A percentile compares a stretch with the other conserved stretches of the same genome.
Conservation (phyloP, 2,113 vertebrate genomes). For the Bos taurus region ARS-UCD2.0 NC_037334.1:98816001-98816500, state of each 20-base stretch:
- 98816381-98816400: rapidly evolving
- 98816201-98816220: neutral
- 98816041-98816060: neutral
- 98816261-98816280: neutral
- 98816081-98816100: neutral
- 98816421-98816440: no score
- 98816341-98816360: neutral
- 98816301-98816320: rapidly evolving
- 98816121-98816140: neutral
- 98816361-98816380: no score
- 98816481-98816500: no score
- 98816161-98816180: neutral
- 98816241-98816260: neutral
- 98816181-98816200: rapidly evolving
- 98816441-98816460: no score
- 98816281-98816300: rapidly evolving
- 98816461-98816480: no score
- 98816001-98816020: neutral
- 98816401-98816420: rapidly evolving
- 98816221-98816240: neutral
- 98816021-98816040: neutral
- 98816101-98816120: neutral
- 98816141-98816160: neutral
- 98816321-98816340: neutral
- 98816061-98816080: neutral